A percentile compares a stretch with the other conserved stretches of the same genome.
phyloP scores from a whole-genome alignment of 2,113 vertebrate species.

The Nothocercus julius region DNA sequence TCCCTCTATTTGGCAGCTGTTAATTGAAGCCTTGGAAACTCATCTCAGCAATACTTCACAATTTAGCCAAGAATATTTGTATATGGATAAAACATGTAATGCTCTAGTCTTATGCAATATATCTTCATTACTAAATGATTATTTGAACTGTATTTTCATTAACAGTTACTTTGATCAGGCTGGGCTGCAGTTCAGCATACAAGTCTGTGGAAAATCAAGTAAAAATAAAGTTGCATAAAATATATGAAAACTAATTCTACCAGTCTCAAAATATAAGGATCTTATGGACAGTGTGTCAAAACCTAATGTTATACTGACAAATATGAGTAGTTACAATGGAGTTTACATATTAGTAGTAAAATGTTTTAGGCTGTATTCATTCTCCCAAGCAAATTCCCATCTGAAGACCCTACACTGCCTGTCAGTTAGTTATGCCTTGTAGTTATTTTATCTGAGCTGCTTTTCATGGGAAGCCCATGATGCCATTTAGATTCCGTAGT shows the following conservation, averaged over 20 bases:
- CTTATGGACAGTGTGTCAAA: constrained; percentile 9
- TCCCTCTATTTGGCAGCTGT: neutral
- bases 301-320: neutral
- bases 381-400: neutral
- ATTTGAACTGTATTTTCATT: neutral
- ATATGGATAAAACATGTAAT: neutral
- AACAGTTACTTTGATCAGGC: constrained; percentile 1
- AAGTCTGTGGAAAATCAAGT: neutral
- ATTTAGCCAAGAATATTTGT: neutral
- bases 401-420: neutral
- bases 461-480: neutral
- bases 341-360: neutral
- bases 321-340: constrained; percentile 12
- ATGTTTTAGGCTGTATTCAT: neutral
- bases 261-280: constrained; percentile 6
- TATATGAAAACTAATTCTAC: constrained; percentile 5
- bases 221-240: constrained; percentile 18
- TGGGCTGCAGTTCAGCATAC: neutral
- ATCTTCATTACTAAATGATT: constrained; percentile 8
- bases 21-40: neutral
- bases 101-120: neutral
- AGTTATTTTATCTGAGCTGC: neutral
- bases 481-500: neutral
- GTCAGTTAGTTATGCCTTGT: neutral
- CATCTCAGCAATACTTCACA: neutral